A percentile compares a stretch with the other conserved stretches of the same genome.
These are phyloP conservation scores for Thecocarcelia acutangulata DNA, from an alignment of 2,888 invertebrate species.

Conservation along the genomic window DNA sequence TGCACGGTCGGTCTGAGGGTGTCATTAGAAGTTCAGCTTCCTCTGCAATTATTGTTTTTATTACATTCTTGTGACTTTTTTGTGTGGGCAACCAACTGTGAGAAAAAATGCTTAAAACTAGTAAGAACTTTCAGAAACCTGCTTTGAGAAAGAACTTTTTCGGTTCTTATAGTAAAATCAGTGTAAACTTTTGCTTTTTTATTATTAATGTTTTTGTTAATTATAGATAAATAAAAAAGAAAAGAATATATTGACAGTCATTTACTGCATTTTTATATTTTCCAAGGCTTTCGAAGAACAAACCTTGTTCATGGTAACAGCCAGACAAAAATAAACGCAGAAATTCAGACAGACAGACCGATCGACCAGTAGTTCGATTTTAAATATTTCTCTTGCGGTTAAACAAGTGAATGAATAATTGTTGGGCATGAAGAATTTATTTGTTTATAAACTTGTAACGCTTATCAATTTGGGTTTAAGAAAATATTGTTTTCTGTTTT, in stretches of 20 bases:
- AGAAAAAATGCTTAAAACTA: neutral
- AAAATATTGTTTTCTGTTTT: conserved; percentile 23
- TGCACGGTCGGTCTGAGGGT: no score
- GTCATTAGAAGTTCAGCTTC: no score
- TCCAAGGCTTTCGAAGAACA: neutral
- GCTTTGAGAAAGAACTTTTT: neutral
- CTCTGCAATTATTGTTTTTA: no score
- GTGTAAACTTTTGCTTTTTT: conserved; percentile 22
- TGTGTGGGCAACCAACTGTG: conserved; percentile 8
- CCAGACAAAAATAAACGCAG: neutral
- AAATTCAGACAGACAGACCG: neutral
- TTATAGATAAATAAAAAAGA: neutral
- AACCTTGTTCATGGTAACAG: neutral
- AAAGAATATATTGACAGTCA: conserved; percentile 34
- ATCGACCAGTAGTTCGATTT: conserved; percentile 5
- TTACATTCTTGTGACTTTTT: no score
- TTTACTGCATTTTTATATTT: neutral
- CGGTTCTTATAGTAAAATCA: neutral
- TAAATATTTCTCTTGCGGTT: conserved; percentile 14
- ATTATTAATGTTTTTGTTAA: neutral
- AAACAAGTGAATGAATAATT: conserved; percentile 62
- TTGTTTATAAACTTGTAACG: conserved; percentile 60
- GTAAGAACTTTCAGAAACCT: neutral
- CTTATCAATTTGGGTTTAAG: conserved; percentile 62
- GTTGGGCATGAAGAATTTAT: conserved; percentile 41